phyloP scores from a whole-genome alignment of 2,113 vertebrate species.

The Scomber japonicus region DNA sequence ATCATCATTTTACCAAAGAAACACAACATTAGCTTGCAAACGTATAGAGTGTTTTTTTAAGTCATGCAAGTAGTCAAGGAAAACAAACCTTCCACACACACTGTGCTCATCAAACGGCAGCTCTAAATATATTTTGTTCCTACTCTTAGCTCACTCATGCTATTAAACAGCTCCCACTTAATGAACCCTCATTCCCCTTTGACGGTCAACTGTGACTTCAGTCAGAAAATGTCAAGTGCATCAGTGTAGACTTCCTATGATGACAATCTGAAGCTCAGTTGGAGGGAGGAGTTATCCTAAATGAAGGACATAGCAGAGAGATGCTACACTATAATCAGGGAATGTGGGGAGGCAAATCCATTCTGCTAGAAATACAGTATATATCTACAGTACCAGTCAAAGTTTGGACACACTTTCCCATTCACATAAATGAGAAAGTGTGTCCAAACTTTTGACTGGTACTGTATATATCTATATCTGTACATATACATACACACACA shows the following conservation, averaged over 20 bases:
- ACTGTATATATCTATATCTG: too few relatives aligned
- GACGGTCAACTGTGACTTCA: conserved; percentile 50
- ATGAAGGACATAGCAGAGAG: background rate
- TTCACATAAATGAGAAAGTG: too few relatives aligned
- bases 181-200: conserved; percentile 50
- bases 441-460: too few relatives aligned
- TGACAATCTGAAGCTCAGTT: conserved; percentile 14
- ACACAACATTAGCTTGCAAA: background rate
- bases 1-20: background rate
- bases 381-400: too few relatives aligned
- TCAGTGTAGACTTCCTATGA: conserved; percentile 18
- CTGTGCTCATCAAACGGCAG: conserved; percentile 25
- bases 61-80: background rate
- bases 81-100: background rate
- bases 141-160: conserved; percentile 39
- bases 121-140: conserved; percentile 24
- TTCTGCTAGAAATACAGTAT: too few relatives aligned
- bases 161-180: conserved; percentile 51
- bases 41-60: background rate
- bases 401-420: too few relatives aligned
- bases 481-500: too few relatives aligned
- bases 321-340: background rate
- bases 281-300: conserved; percentile 2
- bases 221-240: conserved; percentile 19
- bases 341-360: background rate